Conservation (phyloP, 2,888 invertebrate genomes). For the Odontocolon sp. region DNA sequence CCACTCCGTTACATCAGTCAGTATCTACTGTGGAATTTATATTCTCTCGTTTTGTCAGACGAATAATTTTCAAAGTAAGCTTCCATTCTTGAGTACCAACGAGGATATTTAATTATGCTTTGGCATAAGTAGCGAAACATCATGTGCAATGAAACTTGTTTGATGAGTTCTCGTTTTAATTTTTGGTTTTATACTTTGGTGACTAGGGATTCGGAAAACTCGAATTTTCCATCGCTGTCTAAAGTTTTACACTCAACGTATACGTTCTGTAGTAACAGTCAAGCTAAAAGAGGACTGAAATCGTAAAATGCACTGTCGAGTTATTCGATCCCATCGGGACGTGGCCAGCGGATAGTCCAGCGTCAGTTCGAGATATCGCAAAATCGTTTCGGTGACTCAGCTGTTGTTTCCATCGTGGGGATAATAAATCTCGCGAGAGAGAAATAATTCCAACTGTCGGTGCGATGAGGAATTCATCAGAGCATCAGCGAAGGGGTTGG, state of each 20-base stretch:
- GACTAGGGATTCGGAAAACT: no score
- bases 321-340: constrained; percentile 18
- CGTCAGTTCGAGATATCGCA: constrained; percentile 32
- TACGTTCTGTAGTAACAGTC: neutral
- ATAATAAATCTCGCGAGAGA: constrained; percentile 45
- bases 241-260: constrained; percentile 24
- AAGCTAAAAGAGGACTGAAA: neutral
- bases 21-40: neutral
- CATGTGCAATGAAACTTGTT: neutral
- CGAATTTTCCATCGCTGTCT: neutral
- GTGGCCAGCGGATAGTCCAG: constrained; percentile 1
- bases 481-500: neutral
- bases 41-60: neutral
- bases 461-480: neutral
- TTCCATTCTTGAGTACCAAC: neutral
- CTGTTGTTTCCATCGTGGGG: constrained; percentile 46
- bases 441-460: constrained; percentile 35
- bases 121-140: neutral
- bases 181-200: no score
- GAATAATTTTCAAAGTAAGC: constrained; percentile 5
- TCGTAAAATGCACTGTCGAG: constrained; percentile 39
- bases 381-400: constrained; percentile 53
- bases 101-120: neutral
- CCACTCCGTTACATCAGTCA: neutral
- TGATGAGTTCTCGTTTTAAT: neutral